These are phyloP conservation scores for Drosophila formosana DNA, from an alignment of 2,888 invertebrate genomes.

Conservation along the genomic window DNA sequence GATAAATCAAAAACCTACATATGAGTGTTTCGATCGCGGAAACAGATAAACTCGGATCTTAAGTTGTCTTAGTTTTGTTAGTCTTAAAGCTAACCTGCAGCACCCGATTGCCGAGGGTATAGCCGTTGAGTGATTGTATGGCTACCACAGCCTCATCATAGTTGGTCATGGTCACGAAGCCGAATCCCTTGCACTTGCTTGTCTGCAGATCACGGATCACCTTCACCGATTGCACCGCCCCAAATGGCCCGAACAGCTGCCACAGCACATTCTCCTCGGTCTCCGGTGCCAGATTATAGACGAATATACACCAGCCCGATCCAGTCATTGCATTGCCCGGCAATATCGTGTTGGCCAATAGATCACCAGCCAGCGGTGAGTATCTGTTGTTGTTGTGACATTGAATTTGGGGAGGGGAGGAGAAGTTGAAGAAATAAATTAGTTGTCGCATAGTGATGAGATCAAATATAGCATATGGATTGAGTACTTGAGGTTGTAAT, in stretches of 20 bases:
- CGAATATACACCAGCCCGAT: slow-evolving; percentile 93
- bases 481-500: slow-evolving; percentile 26
- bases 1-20: slow-evolving; percentile 15
- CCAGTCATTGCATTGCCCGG: slow-evolving; percentile 94
- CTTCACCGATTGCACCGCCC: slow-evolving; percentile 98
- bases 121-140: slow-evolving; percentile 98
- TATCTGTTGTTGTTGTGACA: slow-evolving; percentile 82
- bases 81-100: slow-evolving; percentile 99
- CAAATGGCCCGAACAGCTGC: slow-evolving; percentile 98
- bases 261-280: slow-evolving; percentile 98
- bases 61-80: slow-evolving; percentile 91
- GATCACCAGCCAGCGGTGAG: slow-evolving; percentile 94
- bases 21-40: slow-evolving; percentile 2
- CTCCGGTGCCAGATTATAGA: slow-evolving; percentile 97
- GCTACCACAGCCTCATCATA: slow-evolving; percentile 98
- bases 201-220: slow-evolving; percentile 97
- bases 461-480: slow-evolving; percentile 6
- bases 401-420: background rate
- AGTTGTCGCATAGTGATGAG: background rate
- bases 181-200: slow-evolving; percentile 99
- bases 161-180: slow-evolving; percentile 99
- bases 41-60: slow-evolving; percentile 48
- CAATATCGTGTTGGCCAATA: slow-evolving; percentile 91
- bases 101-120: slow-evolving; percentile 97
- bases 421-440: slow-evolving; percentile 9